These are phyloP conservation scores for Epiblema foenella DNA, from an alignment of 2,888 invertebrate genomes.

Conservation along the genomic window DNA sequence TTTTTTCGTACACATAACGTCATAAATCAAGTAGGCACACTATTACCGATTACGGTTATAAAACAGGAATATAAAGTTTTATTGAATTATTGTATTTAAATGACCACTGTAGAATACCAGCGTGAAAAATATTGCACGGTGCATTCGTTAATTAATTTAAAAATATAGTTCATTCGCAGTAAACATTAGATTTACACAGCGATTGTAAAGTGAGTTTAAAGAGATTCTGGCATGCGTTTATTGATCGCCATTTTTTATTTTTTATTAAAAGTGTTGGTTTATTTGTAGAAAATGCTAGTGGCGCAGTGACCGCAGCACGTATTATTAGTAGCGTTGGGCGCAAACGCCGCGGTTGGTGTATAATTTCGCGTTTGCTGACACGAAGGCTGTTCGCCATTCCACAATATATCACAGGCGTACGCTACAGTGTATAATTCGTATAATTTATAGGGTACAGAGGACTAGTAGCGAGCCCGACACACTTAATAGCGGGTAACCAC, in stretches of 20 bases:
- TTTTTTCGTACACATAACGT: slow-evolving; percentile 16
- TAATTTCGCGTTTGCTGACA: slow-evolving; percentile 81
- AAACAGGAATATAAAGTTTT: slow-evolving; percentile 28
- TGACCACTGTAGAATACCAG: background rate
- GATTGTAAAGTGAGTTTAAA: slow-evolving; percentile 3
- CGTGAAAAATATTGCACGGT: slow-evolving; percentile 6
- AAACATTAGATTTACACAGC: slow-evolving; percentile 2
- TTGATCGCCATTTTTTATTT: slow-evolving; percentile 14
- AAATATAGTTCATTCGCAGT: slow-evolving; percentile 1
- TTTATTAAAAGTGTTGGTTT: slow-evolving; percentile 34
- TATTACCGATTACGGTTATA: slow-evolving; percentile 40
- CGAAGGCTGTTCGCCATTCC: slow-evolving; percentile 68
- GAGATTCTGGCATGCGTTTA: background rate
- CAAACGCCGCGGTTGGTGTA: slow-evolving; percentile 73
- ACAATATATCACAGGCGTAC: slow-evolving; percentile 81
- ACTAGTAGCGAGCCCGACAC: slow-evolving; percentile 75
- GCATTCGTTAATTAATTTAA: slow-evolving; percentile 23
- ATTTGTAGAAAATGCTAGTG: slow-evolving; percentile 31
- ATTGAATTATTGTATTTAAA: slow-evolving; percentile 36
- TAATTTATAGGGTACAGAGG: slow-evolving; percentile 76
- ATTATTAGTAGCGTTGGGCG: slow-evolving; percentile 68
- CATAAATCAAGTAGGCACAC: slow-evolving; percentile 37
- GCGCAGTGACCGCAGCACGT: slow-evolving; percentile 48
- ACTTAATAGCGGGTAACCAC: slow-evolving; percentile 81
- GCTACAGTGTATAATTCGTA: slow-evolving; percentile 80